Base-by-base conservation (phyloP, 2,888 invertebrate genomes). In the Leptinotarsa peninsularis region DNA sequence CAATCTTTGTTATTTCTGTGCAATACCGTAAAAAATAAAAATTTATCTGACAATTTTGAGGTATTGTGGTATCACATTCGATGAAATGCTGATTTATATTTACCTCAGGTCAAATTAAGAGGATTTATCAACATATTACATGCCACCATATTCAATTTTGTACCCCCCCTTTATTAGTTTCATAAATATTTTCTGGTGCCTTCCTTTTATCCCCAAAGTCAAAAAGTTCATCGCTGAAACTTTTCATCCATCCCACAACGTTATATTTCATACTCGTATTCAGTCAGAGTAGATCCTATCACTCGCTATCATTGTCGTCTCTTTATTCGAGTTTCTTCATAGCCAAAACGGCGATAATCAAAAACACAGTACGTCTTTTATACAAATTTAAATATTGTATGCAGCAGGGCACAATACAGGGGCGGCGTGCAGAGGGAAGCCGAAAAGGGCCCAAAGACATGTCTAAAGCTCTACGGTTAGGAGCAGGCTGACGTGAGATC, bases 381-480 rank as follows among this genome's bases (percentile, higher is more conserved):
- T 74, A 84, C 82, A 85, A 87, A 86, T 87, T 86, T 86, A 86
- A 87, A 87, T 86, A 87, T 87, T 86, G 85, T 87, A 86, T 86
- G 87, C 86, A 87, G 86, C 81, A 81, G 83, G 75, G 77, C 76
- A 79, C 83, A 84, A 86, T 84, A 84, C 86, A 85, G 85, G 83
- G 85, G 81, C 85, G 84, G 83, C 82, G 83, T 83, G 83, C 84
- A 83, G 83, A 84, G 84, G 82, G 82, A 80, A 82, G 81, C 81
- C 81, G 83, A 84, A 85, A 86, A 84, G 85, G 86, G 85, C 86
- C 85, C 86, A 85, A 86, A 87, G 87, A 87, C 87, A 87, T 86
- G 87, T 87, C 87, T 87, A 88, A 88, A 87, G 87, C 87, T 88
- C 87, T 83, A 87, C 87, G 86, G 87, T 87, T 87, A 87, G 88